Base-by-base conservation (phyloP, 2,888 invertebrate species). In the Pilophorus perplexus region DNA sequence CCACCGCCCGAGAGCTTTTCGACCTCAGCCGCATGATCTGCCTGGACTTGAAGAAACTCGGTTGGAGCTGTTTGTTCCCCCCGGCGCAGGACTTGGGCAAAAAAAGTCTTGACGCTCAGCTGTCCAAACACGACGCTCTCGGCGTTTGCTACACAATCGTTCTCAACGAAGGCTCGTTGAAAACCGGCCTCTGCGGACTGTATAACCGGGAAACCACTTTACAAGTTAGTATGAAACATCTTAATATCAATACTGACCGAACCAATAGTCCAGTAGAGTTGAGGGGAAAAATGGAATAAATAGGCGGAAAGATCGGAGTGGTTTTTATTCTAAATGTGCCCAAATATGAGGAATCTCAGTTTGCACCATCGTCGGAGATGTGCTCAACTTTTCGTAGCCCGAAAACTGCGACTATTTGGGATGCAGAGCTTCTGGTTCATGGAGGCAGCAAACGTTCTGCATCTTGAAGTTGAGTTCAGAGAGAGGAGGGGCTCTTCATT, bases 131-230 rank as follows among this genome's bases (percentile, higher is more conserved):
- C 75, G 84, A 85, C 74, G 77, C 80, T 71, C 74, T 85, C 64
- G 90, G 90, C 1, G 81, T 91, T 6, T 86, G 88, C 5, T 92
- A 88, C 74, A 85, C 84, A 33, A 80, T 89, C 59, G 78, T 87
- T n/a, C 77, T 93, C 16, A 81, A 83, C 74, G 83, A 85, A 67
- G 79, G 79, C 16, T 87, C 88, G 12, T 79, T 91, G 5, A 81
- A 81, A 71, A 84, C 82, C 76, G 93, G 93, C 2, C 82, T 90
- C 69, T 79, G 88, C 68, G 80, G 82, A 42, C 74, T 83, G 28
- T 75, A 79, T 33, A 79, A 76, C 71, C 76, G 81, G 71, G 80
- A 81, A 69, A 82, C 82, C 1, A 79, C 80, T 71, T 78, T 90
- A 44, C 82, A 82, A 80, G 88, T 87, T 79, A 72, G 67, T 71